Percentiles rank a stretch among this genome's conserved stretches.
These are phyloP conservation scores for Paramacrobiotus metropolitanus DNA, from an alignment of 1,140 invertebrate species.

Conservation along the genomic window DNA sequence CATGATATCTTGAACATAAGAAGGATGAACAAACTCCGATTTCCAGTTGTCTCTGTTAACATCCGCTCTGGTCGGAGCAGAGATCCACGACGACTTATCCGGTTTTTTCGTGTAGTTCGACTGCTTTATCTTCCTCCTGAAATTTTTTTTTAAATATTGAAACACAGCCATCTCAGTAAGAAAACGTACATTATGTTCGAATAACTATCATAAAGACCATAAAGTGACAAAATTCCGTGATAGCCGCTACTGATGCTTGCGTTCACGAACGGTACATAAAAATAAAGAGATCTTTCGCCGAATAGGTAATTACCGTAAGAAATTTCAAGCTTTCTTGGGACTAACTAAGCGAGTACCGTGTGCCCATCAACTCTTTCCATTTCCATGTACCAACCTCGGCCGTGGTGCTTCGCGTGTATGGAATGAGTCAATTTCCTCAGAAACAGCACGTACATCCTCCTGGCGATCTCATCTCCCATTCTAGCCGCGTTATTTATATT, in stretches of 20 bases:
- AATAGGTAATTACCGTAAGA: too few species aligned
- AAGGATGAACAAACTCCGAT: conserved; percentile 35
- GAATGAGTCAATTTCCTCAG: too few species aligned
- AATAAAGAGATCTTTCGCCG: background rate
- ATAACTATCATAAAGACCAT: conserved; percentile 29
- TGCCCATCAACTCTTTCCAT: conserved; percentile 28
- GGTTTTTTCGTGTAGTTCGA: conserved; percentile 27
- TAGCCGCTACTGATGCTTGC: conserved; percentile 35
- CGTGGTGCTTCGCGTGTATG: conserved; percentile 32
- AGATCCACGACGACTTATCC: conserved; percentile 35
- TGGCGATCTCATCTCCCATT: too few species aligned
- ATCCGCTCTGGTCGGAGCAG: conserved; percentile 35
- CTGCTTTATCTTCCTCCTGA: conserved; percentile 34
- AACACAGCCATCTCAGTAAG: background rate
- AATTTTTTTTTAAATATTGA: conserved; percentile 7
- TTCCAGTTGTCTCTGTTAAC: conserved; percentile 19
- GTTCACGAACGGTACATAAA: conserved; percentile 17
- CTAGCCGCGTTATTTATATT: too few species aligned
- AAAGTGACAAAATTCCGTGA: conserved; percentile 35
- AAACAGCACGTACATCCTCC: too few species aligned
- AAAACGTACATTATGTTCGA: conserved; percentile 3
- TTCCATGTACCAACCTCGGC: conserved; percentile 38
- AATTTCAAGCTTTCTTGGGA: too few species aligned
- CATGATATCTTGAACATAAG: conserved; percentile 47
- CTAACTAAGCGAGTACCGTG: conserved; percentile 19